Evolutionary conservation across 2,113 vertebrate species (phyloP), one percentile per base, ranked within the genome.

Genomic region (Oostethus manadensis): DNA sequence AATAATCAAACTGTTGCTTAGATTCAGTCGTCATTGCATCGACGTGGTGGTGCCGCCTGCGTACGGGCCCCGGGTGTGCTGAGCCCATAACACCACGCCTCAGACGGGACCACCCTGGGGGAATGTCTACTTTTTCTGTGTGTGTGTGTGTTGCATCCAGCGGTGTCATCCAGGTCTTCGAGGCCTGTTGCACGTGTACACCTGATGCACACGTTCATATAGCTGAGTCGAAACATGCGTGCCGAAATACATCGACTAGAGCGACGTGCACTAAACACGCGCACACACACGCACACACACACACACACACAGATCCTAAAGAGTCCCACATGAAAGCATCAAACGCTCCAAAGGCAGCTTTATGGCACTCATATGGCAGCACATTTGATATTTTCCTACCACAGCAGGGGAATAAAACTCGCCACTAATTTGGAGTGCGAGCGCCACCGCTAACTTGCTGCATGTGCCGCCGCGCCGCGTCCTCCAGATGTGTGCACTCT

Each of bases 301-400:
- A 21, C 51, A 50, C 40, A 65, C 33, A 21, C 65, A 51, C 75
- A 65, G 66, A 51, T 65, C 85, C 87, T 89, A 87, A 90, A 85
- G 79, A 81, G 72, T 90, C 88, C 88, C 89, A 90, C 88, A 91
- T 90, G 86, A 90, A 89, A 87, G 88, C 89, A 86, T 89, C 89
- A 90, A 90, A 89, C 87, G 81, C 80, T 88, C 83, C 84, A 79
- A 83, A 89, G 85, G 82, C 75, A 82, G 81, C 89, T 90, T 91
- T 90, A 91, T 89, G 86, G 86, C 84, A 82, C 83, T 91, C 89
- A 90, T 88, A 91, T 91, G 90, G 89, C 88, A 89, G 86, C 87
- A 83, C 85, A 90, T 90, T 91, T 89, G 86, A 91, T 90, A 89
- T 90, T 91, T 91, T 90, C 89, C 89, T 88, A 88, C 89, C 88